Evolutionary conservation across 2,797 vertebrate genomes (phyloP).

Genomic region (Pseudotriccus pelzelni): DNA sequence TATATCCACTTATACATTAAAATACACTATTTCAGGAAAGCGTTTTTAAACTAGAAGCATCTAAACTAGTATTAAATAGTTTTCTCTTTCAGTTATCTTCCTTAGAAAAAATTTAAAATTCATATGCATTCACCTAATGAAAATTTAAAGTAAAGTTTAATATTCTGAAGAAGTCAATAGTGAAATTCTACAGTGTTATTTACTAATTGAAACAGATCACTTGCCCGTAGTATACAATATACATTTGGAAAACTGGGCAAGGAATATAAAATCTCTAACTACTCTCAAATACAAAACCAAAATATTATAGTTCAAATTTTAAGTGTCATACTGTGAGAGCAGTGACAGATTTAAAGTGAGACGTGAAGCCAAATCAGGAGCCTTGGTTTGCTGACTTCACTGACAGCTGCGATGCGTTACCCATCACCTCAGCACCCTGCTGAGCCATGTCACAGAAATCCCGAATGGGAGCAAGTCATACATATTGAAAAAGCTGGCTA

Average conservation of each 20-base stretch:
- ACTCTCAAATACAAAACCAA: neutral
- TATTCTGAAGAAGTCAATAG: neutral
- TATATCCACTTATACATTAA: neutral
- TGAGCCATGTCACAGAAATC: neutral
- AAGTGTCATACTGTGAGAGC: neutral
- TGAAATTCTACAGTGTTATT: neutral
- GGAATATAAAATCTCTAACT: neutral
- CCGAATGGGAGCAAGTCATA: neutral
- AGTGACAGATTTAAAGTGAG: neutral
- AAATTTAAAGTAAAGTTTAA: neutral
- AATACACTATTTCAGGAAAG: neutral
- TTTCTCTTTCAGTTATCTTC: neutral
- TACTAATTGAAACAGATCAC: neutral
- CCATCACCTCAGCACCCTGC: neutral
- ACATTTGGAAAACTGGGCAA: neutral
- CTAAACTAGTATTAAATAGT: neutral
- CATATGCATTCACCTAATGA: neutral
- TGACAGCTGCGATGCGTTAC: neutral
- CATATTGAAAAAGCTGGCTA: neutral
- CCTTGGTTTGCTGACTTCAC: neutral
- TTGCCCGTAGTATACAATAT: accelerated
- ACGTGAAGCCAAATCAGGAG: neutral
- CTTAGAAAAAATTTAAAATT: neutral
- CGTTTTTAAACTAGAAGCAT: neutral
- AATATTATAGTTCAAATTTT: neutral